Conservation (phyloP, 2,113 vertebrate genomes). For the Lota lota region DNA sequence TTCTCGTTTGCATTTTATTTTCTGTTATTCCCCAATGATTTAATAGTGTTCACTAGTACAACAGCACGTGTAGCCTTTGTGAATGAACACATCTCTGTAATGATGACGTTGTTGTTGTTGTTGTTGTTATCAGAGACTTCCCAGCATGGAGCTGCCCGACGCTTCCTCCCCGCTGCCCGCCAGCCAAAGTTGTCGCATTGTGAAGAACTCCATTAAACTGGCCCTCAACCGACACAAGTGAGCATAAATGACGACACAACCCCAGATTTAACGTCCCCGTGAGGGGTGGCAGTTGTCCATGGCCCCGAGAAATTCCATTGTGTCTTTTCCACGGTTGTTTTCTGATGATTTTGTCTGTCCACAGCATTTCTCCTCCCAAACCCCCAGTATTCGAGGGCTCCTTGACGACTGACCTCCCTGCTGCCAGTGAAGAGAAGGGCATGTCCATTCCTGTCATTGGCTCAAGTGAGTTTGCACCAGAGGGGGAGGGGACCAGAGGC, state of each 20-base stretch:
- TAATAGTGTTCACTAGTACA: no score
- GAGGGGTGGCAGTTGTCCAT: neutral
- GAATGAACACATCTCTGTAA: neutral
- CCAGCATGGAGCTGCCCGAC: slow-evolving; percentile 95
- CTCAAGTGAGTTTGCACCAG: slow-evolving; percentile 75
- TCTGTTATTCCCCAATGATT: no score
- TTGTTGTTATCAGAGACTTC: slow-evolving; percentile 79
- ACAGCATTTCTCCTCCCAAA: slow-evolving; percentile 70
- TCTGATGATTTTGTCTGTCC: neutral
- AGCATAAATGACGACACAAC: slow-evolving; percentile 21
- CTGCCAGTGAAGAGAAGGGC: slow-evolving; percentile 68
- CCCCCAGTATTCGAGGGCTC: slow-evolving; percentile 61
- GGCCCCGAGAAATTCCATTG: neutral
- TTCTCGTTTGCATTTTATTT: neutral
- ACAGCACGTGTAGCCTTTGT: no score
- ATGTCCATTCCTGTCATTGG: slow-evolving; percentile 82
- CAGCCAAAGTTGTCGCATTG: slow-evolving; percentile 83
- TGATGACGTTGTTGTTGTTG: slow-evolving; percentile 4
- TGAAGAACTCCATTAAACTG: slow-evolving; percentile 96
- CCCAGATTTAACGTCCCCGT: neutral
- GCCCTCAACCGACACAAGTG: slow-evolving; percentile 88
- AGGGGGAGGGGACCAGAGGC: no score
- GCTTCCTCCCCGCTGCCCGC: slow-evolving; percentile 90
- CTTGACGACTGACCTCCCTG: slow-evolving; percentile 41
- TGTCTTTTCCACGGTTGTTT: neutral